A percentile compares a stretch with the other conserved stretches of the same genome.
These are phyloP conservation scores for Hydropsyche betteni DNA, from an alignment of 2,888 invertebrate genomes.

Conservation along the genomic window DNA sequence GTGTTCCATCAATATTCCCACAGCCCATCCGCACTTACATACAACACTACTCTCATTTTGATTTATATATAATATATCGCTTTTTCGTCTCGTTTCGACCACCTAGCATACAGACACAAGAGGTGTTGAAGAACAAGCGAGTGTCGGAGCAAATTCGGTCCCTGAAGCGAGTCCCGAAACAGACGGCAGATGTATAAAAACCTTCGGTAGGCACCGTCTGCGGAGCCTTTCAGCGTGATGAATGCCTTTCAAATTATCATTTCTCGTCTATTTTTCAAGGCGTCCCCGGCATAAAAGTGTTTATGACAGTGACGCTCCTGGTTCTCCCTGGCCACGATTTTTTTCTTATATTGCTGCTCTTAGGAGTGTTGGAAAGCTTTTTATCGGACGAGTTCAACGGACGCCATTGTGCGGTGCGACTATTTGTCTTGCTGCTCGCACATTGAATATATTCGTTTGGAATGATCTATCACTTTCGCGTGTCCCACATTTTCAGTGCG, in stretches of 20 bases:
- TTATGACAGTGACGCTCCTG: constrained; percentile 20
- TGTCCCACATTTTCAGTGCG: neutral
- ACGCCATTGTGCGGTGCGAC: constrained; percentile 22
- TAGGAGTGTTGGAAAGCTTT: constrained; percentile 12
- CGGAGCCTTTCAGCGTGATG: constrained; percentile 23
- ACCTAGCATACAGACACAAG: neutral
- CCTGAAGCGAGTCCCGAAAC: neutral
- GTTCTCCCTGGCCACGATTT: neutral
- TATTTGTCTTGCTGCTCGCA: constrained; percentile 18
- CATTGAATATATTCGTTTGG: constrained; percentile 3
- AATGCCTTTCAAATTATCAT: constrained; percentile 27
- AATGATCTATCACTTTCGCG: constrained; percentile 19
- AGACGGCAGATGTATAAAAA: constrained; percentile 6
- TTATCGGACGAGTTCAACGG: constrained; percentile 14
- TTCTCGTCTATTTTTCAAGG: constrained; percentile 27
- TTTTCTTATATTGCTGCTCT: neutral
- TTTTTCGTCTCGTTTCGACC: constrained; percentile 1
- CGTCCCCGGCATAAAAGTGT: constrained; percentile 20
- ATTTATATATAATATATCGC: constrained; percentile 8
- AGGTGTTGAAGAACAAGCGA: too few relatives aligned
- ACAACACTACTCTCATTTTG: neutral
- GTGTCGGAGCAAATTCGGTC: neutral
- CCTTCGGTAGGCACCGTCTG: neutral
- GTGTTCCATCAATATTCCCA: too few relatives aligned
- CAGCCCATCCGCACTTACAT: too few relatives aligned